Evolutionary conservation across 2,888 invertebrate genomes (phyloP).

Genomic region (Pristionchus fissidentatus): DNA sequence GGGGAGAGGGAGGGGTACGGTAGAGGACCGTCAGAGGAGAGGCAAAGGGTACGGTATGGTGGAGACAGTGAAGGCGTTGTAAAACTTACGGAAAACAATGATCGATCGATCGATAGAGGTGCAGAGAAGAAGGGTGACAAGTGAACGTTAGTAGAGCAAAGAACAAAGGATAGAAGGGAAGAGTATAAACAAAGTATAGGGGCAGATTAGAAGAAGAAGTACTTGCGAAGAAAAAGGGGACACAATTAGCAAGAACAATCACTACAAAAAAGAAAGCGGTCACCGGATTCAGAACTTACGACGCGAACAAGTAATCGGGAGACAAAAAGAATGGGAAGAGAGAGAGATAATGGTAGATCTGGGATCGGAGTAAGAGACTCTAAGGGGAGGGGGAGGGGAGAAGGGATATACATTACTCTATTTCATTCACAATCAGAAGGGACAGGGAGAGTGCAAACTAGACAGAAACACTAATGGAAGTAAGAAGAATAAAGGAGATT

Average conservation of each 20-base stretch:
- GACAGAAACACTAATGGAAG: conserved; percentile 6
- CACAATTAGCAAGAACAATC: conserved; percentile 10
- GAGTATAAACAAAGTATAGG: conserved; percentile 5
- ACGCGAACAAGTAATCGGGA: not conserved
- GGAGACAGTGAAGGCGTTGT: not conserved
- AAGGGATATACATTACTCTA: conserved; percentile 3
- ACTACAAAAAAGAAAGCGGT: not conserved
- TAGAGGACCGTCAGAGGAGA: not conserved
- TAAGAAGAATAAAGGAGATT: too few species aligned
- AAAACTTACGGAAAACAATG: conserved; percentile 6
- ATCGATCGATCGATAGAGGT: not conserved
- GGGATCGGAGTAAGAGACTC: conserved; percentile 14
- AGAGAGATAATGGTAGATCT: not conserved
- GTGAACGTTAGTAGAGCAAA: not conserved
- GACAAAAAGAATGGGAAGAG: not conserved
- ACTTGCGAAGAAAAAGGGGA: too few species aligned
- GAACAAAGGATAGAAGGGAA: not conserved
- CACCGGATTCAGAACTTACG: conserved; percentile 1
- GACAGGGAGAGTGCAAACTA: not conserved
- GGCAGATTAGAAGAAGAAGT: conserved; percentile 1
- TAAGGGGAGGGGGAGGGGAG: not conserved
- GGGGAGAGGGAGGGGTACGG: not conserved
- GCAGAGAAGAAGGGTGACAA: not conserved
- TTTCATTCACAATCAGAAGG: conserved; percentile 12
- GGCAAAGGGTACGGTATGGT: not conserved